Evolutionary conservation across 2,888 invertebrate genomes (phyloP), one percentile per base, ranked within the genome.

Genomic region (Lochmaea capreae): DNA sequence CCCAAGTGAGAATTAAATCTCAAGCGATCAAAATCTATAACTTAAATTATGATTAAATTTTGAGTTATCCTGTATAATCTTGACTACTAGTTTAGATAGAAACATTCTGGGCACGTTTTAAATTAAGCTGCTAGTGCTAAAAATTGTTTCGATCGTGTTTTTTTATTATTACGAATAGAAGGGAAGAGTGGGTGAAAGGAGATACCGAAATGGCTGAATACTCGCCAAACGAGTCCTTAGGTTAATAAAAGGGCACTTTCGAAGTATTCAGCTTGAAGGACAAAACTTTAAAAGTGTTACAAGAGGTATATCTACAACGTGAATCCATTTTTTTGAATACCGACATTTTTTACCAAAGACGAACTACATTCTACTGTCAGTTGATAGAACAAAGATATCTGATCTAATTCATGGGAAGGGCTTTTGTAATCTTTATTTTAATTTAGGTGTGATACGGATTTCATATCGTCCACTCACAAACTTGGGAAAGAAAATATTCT

Each of bases 271-370:
- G n/a, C 33, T 39, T n/a, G n/a, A 39, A 61, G 33, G 61, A 33
- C 61, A 33, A 61, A 61, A 61, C 61, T 61, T 61, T 39, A 18
- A 39, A 61, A 61, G 61, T 61, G 61, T 33, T 61, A 39, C 16
- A 61, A 61, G 61, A n/a, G 59, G 59, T 26, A 46, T 46, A 14
- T 52, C 14, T 52, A 52, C 14, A 52, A 52, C 16, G 52, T 16
- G 18, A 9, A 54, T 18, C 18, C 54, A 54, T 54, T 54, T 54
- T 52, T 54, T 18, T 10, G 3, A 3, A 54, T 2, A 49, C n/a
- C 49, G 49, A 12, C 49, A n/a, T 49, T 49, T 14, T 11, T n/a
- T 49, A 12, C 14, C 14, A 49, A 49, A 49, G n/a, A 8, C 33
- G n/a, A 49, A n/a, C 49, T 49, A 49, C 54, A 54, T 10, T 54